Conservation (phyloP, 2,797 vertebrate genomes). For the Alosa sapidissima region DNA sequence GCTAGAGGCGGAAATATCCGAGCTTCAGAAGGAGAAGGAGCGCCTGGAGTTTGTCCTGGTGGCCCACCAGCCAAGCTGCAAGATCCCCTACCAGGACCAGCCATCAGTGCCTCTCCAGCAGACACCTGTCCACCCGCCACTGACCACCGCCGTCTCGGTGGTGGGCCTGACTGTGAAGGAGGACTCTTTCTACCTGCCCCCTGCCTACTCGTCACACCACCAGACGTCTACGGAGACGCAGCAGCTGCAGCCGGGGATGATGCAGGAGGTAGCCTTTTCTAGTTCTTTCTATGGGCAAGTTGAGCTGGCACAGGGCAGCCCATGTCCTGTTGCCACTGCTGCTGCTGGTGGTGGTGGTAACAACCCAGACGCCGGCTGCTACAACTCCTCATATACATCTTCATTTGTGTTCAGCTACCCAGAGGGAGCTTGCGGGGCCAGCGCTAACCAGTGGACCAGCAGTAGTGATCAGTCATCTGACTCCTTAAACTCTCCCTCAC, state of each 20-base stretch:
- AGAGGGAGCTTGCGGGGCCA: constrained; percentile 95
- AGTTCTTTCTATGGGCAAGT: constrained; percentile 92
- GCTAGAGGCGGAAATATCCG: constrained; percentile 93
- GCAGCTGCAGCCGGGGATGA: constrained; percentile 76
- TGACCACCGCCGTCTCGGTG: constrained; percentile 75
- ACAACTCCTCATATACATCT: constrained; percentile 96
- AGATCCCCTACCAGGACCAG: constrained; percentile 83
- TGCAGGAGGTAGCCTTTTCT: constrained; percentile 92
- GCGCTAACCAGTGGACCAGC: constrained; percentile 93
- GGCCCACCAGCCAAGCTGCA: constrained; percentile 91
- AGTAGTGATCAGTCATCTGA: constrained; percentile 96
- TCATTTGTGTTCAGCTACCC: constrained; percentile 99
- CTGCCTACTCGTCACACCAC: constrained; percentile 75
- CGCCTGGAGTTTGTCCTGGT: constrained; percentile 93
- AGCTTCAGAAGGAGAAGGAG: constrained; percentile 95
- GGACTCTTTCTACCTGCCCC: constrained; percentile 83
- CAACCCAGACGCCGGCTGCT: constrained; percentile 72
- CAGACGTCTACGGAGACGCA: constrained; percentile 65
- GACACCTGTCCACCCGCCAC: constrained; percentile 61
- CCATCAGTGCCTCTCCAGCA: constrained; percentile 54
- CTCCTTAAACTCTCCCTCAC: constrained; percentile 96
- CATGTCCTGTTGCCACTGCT: constrained; percentile 75
- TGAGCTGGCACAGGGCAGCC: constrained; percentile 80
- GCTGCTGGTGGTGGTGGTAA: constrained; percentile 53
- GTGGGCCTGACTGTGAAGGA: constrained; percentile 85